Base-by-base conservation (phyloP, 2,888 invertebrate genomes). In the Caradrina kadenii region DNA sequence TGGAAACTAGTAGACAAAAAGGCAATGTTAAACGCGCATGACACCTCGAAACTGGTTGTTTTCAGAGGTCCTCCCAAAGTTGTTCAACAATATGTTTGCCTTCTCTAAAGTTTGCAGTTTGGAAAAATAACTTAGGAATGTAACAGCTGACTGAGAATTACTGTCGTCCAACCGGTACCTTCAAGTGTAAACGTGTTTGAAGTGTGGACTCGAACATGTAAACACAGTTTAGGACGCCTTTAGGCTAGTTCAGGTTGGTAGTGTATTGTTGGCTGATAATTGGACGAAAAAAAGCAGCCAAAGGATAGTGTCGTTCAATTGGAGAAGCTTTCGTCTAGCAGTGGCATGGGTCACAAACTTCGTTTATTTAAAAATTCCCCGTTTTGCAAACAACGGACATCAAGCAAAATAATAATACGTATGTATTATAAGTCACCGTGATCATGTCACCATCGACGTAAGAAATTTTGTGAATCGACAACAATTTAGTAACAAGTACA, bases 391-490 rank as follows among this genome's bases (percentile, higher is more conserved):
- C 39, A 54, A 75, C 68, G 42, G 49, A 67, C 49, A 75, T 75
- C 22, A 45, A 75, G 75, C 75, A 55, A 71, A 69, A 73, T 48
- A 62, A 54, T 21, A 55, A 73, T 39, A 45, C 35, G 6, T 35
- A 39, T 10, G 8, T 2, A 73, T 26, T 5, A 53, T 11, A 53
- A 31, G 22, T 55, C 48, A 55, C 49, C 70, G 49, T 31, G 42
- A 71, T 71, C 75, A 55, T 67, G 31, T 55, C 75, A 54, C 70
- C 70, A 75, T 49, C 54, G 42, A 48, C 22, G 39, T 26, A 53
- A 53, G 8, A 49, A 54, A 31, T 42, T 45, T 35, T 10, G 49
- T 13, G 21, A 66, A 49, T 42, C 21, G 4, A n/a, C 3, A 48
- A 53, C 17, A 45, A 39, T 17, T 45, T 45, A 45, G 17, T 45